phyloP scores from a whole-genome alignment of 2,888 invertebrate species.

The Pollenia angustigena region DNA sequence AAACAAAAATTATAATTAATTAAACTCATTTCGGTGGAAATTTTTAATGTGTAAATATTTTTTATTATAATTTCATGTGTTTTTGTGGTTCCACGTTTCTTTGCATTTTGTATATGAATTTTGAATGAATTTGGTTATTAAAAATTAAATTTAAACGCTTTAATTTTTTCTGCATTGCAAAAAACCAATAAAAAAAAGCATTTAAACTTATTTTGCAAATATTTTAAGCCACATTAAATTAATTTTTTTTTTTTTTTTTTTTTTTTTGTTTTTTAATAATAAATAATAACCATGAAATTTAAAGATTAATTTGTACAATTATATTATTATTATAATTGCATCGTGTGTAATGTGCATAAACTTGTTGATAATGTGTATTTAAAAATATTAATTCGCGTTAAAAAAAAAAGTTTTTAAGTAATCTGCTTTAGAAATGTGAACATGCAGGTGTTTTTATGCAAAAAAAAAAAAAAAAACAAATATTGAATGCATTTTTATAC shows the following conservation, averaged over 20 bases:
- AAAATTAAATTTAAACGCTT: slow-evolving; percentile 44
- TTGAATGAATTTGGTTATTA: slow-evolving; percentile 36
- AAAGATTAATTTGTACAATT: slow-evolving; percentile 3
- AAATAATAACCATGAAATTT: background rate
- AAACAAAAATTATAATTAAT: slow-evolving; percentile 36
- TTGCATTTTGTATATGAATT: slow-evolving; percentile 16
- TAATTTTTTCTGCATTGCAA: background rate
- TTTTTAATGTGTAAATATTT: slow-evolving; percentile 46
- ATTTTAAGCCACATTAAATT: slow-evolving; percentile 25
- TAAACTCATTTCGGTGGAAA: slow-evolving; percentile 43
- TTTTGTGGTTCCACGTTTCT: slow-evolving; percentile 21
- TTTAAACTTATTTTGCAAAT: slow-evolving; percentile 19
- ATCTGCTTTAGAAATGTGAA: too few species aligned
- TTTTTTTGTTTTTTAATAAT: background rate
- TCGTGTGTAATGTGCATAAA: background rate
- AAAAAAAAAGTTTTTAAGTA: too few species aligned
- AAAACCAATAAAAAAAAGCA: background rate
- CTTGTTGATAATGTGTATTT: background rate
- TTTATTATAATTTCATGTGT: slow-evolving; percentile 32
- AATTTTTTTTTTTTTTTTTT: background rate
- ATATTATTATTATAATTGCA: too few species aligned
- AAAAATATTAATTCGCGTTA: too few species aligned
- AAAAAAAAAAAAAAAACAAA: too few species aligned
- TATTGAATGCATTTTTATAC: too few species aligned
- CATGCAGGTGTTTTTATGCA: too few species aligned